Evolutionary conservation across 2,888 invertebrate species (phyloP), one percentile per base, ranked within the genome.

Genomic region (Hybos culiciformis): DNA sequence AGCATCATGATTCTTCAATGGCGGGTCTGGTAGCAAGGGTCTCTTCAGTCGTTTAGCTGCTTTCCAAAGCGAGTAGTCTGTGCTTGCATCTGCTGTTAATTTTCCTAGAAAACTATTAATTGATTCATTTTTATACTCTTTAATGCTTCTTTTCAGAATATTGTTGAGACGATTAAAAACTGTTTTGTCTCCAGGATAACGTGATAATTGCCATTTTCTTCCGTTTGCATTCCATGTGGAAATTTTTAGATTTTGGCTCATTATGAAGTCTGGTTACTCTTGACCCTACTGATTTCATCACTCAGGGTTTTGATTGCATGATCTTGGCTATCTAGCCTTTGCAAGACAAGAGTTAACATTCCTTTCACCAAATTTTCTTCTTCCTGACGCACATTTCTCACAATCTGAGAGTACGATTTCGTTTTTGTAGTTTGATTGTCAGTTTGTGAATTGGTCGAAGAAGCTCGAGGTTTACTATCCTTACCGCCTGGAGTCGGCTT

Each of bases 161-260:
- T 20, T 36, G 19, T 12, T 20, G 7, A 36, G 19, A n/a, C 19
- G 21, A 12, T 36, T 36, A 19, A 36, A 36, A 4, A 19, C 19
- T 2, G 37, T 37, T 19, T 37, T 37, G 23, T 37, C 21, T 14
- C 23, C 37, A 9, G 37, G 23, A 4, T 37, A 37, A 26, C 17
- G 24, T n/a, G 18, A 4, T 15, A 24, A 12, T 17, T 38, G 23
- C 38, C 38, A 38, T 26, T 26, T 38, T 26, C 9, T 24, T 12
- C 24, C n/a, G n/a, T n/a, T 2, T 15, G 38, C 38, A 15, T 24
- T 23, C 9, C 49, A 50, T 3, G 40, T 37, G 14, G 29, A 45
- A 39, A 49, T 44, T 46, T 34, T 43, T 6, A 45, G 29, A 39
- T 43, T 20, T 14, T 17, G 17, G 36, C 41, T 17, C 37, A 31